Evolutionary conservation across 2,113 vertebrate genomes (phyloP).

Genomic region (Limanda limanda): DNA sequence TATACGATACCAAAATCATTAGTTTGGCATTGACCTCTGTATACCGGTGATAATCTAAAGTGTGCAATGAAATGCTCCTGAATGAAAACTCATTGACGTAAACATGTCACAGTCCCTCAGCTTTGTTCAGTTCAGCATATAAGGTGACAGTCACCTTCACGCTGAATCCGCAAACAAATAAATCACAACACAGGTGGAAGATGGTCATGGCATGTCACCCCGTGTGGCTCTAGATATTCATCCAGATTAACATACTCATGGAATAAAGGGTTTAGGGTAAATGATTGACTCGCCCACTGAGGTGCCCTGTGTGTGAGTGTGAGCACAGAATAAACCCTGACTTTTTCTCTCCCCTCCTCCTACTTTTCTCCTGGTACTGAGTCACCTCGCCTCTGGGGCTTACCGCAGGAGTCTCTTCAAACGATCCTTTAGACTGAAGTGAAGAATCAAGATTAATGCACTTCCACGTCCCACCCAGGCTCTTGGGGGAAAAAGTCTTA

Average conservation of each 20-base stretch:
- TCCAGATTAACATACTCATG: conserved; percentile 59
- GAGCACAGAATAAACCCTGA: conserved; percentile 45
- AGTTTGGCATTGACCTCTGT: conserved; percentile 7
- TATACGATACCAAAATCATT: neutral
- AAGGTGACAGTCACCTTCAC: conserved; percentile 71
- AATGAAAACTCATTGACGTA: conserved; percentile 43
- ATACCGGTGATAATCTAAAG: conserved; percentile 2
- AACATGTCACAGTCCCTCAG: conserved; percentile 29
- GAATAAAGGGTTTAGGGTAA: conserved; percentile 32
- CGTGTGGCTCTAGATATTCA: conserved; percentile 56
- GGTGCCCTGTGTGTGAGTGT: conserved; percentile 40
- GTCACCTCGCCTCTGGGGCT: conserved; percentile 76
- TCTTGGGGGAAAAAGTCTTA: conserved; percentile 58
- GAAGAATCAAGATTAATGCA: conserved; percentile 85
- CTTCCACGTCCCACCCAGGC: conserved; percentile 69
- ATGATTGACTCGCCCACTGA: conserved; percentile 59
- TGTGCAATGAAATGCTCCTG: conserved; percentile 26
- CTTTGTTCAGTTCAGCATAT: conserved; percentile 21
- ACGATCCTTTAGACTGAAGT: conserved; percentile 79
- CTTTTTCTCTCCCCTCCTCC: conserved; percentile 22
- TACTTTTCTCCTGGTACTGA: conserved; percentile 54
- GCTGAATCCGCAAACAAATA: conserved; percentile 60
- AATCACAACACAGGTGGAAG: conserved; percentile 62
- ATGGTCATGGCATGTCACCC: conserved; percentile 49
- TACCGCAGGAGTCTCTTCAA: conserved; percentile 80